These are phyloP conservation scores for Nyctibius bracteatus DNA, from an alignment of 2,113 vertebrate genomes.

Conservation along the genomic window DNA sequence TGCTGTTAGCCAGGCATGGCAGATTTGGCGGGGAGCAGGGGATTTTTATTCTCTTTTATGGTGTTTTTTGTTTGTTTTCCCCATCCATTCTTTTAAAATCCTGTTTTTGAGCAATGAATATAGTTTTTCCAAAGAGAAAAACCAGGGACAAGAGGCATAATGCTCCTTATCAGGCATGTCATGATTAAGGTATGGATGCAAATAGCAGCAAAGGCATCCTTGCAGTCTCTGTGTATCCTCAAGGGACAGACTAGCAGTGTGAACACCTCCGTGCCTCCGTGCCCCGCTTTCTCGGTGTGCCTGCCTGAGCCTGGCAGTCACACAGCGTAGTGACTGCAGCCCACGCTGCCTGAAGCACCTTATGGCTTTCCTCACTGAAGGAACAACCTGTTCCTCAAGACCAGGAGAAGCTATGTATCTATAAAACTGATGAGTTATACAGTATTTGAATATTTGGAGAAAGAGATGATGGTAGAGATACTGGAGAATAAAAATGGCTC, in stretches of 20 bases:
- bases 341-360: neutral
- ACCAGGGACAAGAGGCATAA: neutral
- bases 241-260: neutral
- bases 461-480: neutral
- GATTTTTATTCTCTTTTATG: neutral
- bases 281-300: neutral
- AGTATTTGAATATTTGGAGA: neutral
- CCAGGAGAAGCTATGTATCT: neutral
- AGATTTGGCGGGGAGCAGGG: neutral
- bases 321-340: neutral
- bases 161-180: neutral
- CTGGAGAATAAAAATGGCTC: neutral
- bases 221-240: neutral
- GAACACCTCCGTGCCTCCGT: rapidly evolving
- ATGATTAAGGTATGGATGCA: neutral
- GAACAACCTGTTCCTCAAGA: neutral
- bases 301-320: neutral
- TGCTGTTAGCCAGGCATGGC: neutral
- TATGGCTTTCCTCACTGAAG: neutral
- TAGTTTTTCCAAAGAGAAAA: neutral
- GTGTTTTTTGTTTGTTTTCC: neutral
- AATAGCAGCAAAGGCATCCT: neutral
- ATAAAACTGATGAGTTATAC: neutral
- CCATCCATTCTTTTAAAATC: neutral
- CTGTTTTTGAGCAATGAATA: neutral